phyloP scores from a whole-genome alignment of 2,888 invertebrate genomes.

The Thecophora atra region DNA sequence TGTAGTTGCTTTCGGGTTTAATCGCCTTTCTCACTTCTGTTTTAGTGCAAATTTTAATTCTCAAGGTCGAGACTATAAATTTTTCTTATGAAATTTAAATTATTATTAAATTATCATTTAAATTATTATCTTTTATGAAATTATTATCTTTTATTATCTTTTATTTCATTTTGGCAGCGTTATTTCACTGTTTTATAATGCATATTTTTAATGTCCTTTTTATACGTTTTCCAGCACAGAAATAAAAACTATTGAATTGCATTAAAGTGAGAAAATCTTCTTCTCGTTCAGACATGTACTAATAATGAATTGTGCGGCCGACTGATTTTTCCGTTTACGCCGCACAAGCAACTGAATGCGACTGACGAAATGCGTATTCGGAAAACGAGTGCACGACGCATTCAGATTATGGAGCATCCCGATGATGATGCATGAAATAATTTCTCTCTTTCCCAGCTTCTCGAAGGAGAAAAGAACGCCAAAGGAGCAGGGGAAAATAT shows the following conservation, averaged over 20 bases:
- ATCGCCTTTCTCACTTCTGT: not conserved
- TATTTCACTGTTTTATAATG: too few relatives aligned
- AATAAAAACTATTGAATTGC: not conserved
- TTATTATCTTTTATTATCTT: not conserved
- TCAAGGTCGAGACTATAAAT: not conserved
- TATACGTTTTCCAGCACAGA: too few relatives aligned
- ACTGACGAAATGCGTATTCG: constrained; percentile 1
- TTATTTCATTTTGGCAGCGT: too few relatives aligned
- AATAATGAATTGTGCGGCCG: not conserved
- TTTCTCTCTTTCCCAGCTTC: too few relatives aligned
- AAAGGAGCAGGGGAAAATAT: too few relatives aligned
- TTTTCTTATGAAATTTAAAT: not conserved
- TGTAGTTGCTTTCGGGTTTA: not conserved
- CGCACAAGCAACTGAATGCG: constrained; percentile 23
- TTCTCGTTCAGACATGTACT: constrained; percentile 7
- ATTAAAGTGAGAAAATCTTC: not conserved
- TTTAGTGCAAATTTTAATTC: not conserved
- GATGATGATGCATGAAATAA: too few relatives aligned
- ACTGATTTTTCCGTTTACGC: constrained; percentile 10
- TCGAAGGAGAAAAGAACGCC: too few relatives aligned
- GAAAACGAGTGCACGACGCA: constrained; percentile 1
- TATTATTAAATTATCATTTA: not conserved
- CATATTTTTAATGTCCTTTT: too few relatives aligned
- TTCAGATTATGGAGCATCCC: too few relatives aligned
- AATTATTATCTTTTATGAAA: constrained; percentile 2